phyloP scores from a whole-genome alignment of 2,888 invertebrate species.

The Cephus pulcher region DNA sequence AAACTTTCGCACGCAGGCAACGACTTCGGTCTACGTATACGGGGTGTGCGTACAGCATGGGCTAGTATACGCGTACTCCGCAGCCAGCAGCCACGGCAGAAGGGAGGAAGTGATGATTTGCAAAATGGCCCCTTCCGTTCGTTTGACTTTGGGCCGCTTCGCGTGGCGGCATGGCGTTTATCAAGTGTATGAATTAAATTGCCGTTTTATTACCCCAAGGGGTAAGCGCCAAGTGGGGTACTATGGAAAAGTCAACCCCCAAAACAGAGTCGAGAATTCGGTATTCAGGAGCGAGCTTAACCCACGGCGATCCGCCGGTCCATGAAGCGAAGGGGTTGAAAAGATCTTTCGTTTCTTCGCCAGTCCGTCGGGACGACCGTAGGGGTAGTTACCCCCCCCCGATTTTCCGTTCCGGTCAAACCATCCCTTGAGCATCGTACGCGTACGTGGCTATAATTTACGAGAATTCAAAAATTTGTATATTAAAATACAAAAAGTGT shows the following conservation, averaged over 20 bases:
- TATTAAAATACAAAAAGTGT: background rate
- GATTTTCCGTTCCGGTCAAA: background rate
- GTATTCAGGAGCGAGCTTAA: slow-evolving; percentile 40
- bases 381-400: background rate
- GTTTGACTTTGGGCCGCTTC: slow-evolving; percentile 40
- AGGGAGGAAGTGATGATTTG: slow-evolving; percentile 55
- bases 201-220: slow-evolving; percentile 64
- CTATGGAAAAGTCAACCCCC: slow-evolving; percentile 29
- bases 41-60: too few relatives aligned
- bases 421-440: background rate
- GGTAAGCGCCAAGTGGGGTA: slow-evolving; percentile 27
- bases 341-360: slow-evolving; percentile 1
- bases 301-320: slow-evolving; percentile 13
- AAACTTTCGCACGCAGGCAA: background rate
- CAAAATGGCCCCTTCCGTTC: slow-evolving; percentile 59
- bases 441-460: background rate
- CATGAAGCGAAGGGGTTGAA: background rate
- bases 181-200: slow-evolving; percentile 66
- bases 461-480: background rate
- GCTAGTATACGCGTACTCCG: too few relatives aligned
- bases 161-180: slow-evolving; percentile 49
- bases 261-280: slow-evolving; percentile 37
- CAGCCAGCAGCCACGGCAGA: background rate
- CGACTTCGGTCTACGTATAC: background rate
- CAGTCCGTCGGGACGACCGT: background rate